phyloP scores from a whole-genome alignment of 2,888 invertebrate species.

The Anagyrus pseudococci region DNA sequence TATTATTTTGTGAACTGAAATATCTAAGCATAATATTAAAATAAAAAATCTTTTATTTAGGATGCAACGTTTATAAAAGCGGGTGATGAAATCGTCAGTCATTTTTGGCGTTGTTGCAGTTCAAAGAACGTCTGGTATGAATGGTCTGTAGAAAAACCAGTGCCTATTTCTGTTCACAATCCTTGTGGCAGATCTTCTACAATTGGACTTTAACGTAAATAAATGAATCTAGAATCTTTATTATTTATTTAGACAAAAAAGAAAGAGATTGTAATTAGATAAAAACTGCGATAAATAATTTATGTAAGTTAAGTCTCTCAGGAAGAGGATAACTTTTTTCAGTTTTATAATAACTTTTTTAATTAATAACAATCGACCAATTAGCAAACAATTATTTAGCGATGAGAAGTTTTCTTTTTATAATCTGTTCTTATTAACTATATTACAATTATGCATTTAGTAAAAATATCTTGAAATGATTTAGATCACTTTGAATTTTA shows the following conservation, averaged over 20 bases:
- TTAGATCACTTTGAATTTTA: no score
- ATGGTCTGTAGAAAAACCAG: slow-evolving; percentile 79
- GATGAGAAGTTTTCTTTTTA: no score
- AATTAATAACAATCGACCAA: no score
- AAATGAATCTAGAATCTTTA: no score
- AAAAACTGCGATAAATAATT: slow-evolving; percentile 5
- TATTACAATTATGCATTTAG: no score
- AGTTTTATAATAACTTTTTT: no score
- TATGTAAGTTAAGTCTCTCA: slow-evolving; percentile 2
- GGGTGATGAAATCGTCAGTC: slow-evolving; percentile 76
- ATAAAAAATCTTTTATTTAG: slow-evolving; percentile 58
- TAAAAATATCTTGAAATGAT: no score
- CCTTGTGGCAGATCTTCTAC: slow-evolving; percentile 77
- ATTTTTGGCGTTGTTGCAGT: slow-evolving; percentile 86
- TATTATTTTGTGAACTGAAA: no score
- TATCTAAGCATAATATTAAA: slow-evolving; percentile 3
- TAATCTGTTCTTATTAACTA: no score
- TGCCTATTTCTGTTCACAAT: slow-evolving; percentile 70
- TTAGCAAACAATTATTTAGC: no score
- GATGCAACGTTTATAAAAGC: slow-evolving; percentile 76
- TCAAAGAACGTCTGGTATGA: slow-evolving; percentile 94
- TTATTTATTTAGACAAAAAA: neutral
- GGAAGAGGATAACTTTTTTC: slow-evolving; percentile 11
- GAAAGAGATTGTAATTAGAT: neutral
- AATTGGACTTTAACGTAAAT: slow-evolving; percentile 66